A percentile compares a stretch with the other conserved stretches of the same genome.
Conservation (phyloP, 2,888 invertebrate genomes). For the Lithophane socia region DNA sequence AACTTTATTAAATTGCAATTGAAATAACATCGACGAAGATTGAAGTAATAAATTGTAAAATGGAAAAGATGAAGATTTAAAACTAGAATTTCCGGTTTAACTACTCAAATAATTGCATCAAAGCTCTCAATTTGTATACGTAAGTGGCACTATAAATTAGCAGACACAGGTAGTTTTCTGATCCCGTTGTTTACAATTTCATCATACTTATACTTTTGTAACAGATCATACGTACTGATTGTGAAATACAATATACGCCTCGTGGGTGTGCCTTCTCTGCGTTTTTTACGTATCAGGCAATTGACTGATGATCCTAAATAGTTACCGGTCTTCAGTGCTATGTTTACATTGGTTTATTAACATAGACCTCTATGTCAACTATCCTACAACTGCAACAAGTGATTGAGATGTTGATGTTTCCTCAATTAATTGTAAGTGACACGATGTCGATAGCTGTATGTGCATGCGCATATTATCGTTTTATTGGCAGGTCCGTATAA, state of each 20-base stretch:
- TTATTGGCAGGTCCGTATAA: constrained; percentile 24
- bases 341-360: constrained; percentile 16
- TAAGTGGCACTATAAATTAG: not conserved
- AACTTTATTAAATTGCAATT: not conserved
- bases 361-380: constrained; percentile 19
- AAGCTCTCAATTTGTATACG: not conserved
- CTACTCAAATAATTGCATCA: not conserved
- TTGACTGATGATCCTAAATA: not conserved
- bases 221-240: not conserved
- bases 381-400: not conserved
- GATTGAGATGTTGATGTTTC: constrained; percentile 16
- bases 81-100: not conserved
- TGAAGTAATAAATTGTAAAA: not conserved
- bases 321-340: not conserved
- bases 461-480: constrained; percentile 13
- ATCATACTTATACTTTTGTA: not conserved
- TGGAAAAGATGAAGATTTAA: not conserved
- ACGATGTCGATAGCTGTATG: constrained; percentile 9
- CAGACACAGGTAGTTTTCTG: not conserved
- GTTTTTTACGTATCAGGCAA: not conserved
- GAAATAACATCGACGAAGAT: not conserved
- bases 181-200: not conserved
- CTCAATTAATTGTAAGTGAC: constrained; percentile 24
- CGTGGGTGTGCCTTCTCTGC: too few relatives aligned
- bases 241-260: not conserved